These are phyloP conservation scores for Pristiophorus japonicus DNA, from an alignment of 2,113 vertebrate species.

Conservation along the genomic window DNA sequence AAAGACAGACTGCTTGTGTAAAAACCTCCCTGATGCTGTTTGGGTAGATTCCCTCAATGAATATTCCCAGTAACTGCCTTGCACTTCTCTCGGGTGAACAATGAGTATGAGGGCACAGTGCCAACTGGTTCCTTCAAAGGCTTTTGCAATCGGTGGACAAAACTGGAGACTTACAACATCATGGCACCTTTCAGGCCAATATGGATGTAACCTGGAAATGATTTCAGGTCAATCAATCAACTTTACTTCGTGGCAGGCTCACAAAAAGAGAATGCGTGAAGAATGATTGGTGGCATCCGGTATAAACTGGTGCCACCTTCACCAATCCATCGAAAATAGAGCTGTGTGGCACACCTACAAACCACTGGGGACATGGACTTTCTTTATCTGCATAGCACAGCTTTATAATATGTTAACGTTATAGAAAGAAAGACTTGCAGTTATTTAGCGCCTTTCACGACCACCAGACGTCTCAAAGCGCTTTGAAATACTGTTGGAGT, in stretches of 20 bases:
- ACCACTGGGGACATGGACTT: neutral
- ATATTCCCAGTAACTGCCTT: neutral
- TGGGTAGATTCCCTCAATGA: conserved; percentile 13
- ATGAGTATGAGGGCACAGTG: neutral
- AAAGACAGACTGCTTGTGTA: neutral
- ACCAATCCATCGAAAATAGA: neutral
- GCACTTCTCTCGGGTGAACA: neutral
- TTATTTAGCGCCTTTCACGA: too few species aligned
- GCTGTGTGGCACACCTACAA: neutral
- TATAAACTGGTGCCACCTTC: neutral
- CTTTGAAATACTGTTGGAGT: too few species aligned
- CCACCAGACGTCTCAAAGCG: too few species aligned
- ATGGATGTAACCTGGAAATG: neutral
- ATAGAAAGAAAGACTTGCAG: too few species aligned
- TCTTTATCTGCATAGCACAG: neutral
- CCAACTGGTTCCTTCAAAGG: neutral
- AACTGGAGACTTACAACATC: neutral
- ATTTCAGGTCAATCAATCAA: neutral
- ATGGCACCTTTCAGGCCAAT: neutral
- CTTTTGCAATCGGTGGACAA: neutral
- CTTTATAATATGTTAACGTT: neutral
- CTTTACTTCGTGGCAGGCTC: neutral
- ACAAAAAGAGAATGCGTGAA: neutral
- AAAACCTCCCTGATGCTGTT: neutral
- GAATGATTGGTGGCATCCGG: neutral